A percentile compares a stretch with the other conserved stretches of the same genome.
These are phyloP conservation scores for Halcyon malimbica DNA, from an alignment of 2,113 vertebrate species.

Conservation along the genomic window DNA sequence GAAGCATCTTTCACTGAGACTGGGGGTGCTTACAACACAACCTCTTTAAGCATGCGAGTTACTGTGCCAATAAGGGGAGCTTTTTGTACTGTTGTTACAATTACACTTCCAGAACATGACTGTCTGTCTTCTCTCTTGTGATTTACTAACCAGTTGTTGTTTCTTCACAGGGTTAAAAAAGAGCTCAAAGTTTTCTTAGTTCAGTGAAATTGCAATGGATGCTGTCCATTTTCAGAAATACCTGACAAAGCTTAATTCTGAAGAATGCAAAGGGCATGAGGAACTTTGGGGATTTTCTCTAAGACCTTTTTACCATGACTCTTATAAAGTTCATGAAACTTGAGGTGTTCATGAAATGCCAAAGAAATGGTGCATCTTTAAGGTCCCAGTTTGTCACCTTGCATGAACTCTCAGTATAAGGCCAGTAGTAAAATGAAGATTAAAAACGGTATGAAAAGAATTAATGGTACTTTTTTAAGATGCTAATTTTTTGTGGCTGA, in stretches of 20 bases:
- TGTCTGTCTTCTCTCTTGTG: background rate
- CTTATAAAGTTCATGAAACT: background rate
- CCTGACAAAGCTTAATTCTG: constrained; percentile 36
- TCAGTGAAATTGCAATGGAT: constrained; percentile 24
- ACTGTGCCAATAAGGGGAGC: background rate
- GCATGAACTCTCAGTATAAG: constrained; percentile 41
- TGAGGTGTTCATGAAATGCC: constrained; percentile 19
- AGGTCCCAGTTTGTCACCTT: constrained; percentile 35
- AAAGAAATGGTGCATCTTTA: constrained; percentile 56
- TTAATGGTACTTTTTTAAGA: constrained; percentile 1
- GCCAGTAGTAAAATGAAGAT: background rate
- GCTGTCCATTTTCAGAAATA: constrained; percentile 37
- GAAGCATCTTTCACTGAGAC: background rate
- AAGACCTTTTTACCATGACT: constrained; percentile 28
- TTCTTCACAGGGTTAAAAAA: background rate
- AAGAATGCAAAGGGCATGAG: constrained; percentile 19
- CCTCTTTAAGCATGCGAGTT: background rate
- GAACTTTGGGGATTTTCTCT: constrained; percentile 17
- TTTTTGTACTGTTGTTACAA: background rate
- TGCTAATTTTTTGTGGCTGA: background rate
- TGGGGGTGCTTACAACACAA: background rate
- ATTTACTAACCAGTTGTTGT: background rate
- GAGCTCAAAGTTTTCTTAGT: background rate
- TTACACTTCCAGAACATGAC: background rate
- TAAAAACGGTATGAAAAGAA: background rate